Evolutionary conservation across 2,888 invertebrate genomes (phyloP).

Genomic region (Glaucopsyche alexis): DNA sequence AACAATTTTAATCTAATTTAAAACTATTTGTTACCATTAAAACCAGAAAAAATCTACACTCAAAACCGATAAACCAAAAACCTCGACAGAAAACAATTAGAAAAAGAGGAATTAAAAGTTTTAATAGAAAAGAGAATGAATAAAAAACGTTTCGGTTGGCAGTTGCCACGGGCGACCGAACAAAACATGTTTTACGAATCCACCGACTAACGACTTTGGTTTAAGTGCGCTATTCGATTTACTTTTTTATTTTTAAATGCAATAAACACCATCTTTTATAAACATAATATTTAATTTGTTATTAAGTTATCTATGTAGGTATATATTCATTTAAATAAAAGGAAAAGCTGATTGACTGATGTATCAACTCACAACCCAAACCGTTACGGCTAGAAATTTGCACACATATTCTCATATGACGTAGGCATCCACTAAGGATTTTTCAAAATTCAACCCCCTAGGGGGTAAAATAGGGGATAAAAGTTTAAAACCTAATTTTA

Average conservation of each 20-base stretch:
- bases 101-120: slow-evolving; percentile 24
- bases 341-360: too few species aligned
- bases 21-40: background rate
- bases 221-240: background rate
- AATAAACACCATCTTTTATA: too few species aligned
- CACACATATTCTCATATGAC: too few species aligned
- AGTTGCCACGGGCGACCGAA: background rate
- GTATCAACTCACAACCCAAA: too few species aligned
- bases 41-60: background rate
- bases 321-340: too few species aligned
- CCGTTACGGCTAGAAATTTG: too few species aligned
- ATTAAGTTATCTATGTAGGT: too few species aligned
- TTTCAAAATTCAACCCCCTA: too few species aligned
- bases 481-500: too few species aligned
- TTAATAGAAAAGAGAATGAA: slow-evolving; percentile 25
- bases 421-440: too few species aligned
- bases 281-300: too few species aligned
- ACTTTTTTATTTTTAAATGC: background rate
- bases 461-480: too few species aligned
- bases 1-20: background rate
- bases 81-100: slow-evolving; percentile 21
- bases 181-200: slow-evolving; percentile 24
- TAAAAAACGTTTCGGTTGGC: slow-evolving; percentile 19
- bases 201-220: slow-evolving; percentile 26
- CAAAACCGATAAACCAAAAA: slow-evolving; percentile 12